Evolutionary conservation across 2,797 vertebrate species (phyloP).

Genomic region (Phrynocephalus vlangalii): DNA sequence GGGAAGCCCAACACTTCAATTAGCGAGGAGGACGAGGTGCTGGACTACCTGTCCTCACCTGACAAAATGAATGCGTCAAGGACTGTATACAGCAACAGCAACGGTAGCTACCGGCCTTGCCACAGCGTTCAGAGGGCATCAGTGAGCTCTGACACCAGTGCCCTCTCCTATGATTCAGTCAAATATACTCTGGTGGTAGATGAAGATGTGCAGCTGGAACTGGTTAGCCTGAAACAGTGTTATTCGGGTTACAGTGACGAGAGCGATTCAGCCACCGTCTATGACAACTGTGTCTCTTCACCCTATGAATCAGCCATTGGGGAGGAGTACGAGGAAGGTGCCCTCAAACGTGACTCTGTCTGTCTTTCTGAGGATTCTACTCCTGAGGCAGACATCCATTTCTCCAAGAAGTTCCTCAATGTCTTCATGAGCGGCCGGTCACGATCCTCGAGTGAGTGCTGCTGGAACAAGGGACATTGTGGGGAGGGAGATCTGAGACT

Average conservation of each 20-base stretch:
- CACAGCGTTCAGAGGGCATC: slow-evolving; percentile 83
- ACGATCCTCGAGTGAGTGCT: slow-evolving; percentile 94
- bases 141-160: slow-evolving; percentile 91
- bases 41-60: slow-evolving; percentile 81
- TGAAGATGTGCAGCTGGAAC: slow-evolving; percentile 92
- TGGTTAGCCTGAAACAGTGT: slow-evolving; percentile 94
- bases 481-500: not conserved
- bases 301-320: slow-evolving; percentile 93
- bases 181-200: slow-evolving; percentile 98
- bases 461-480: not conserved
- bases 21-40: slow-evolving; percentile 88
- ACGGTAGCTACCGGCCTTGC: slow-evolving; percentile 63
- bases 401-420: slow-evolving; percentile 98
- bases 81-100: slow-evolving; percentile 65
- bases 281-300: slow-evolving; percentile 95
- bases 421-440: slow-evolving; percentile 97
- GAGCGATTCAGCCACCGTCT: slow-evolving; percentile 94
- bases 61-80: slow-evolving; percentile 71
- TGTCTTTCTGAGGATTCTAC: slow-evolving; percentile 93
- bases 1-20: slow-evolving; percentile 91
- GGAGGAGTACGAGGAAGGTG: slow-evolving; percentile 93
- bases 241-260: slow-evolving; percentile 96
- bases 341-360: slow-evolving; percentile 84
- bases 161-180: slow-evolving; percentile 96
- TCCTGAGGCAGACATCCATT: slow-evolving; percentile 89